Percentiles rank a stretch among this genome's conserved stretches.
These are phyloP conservation scores for Serranus cabrilla DNA, from an alignment of 2,797 vertebrate genomes.

Conservation along the genomic window DNA sequence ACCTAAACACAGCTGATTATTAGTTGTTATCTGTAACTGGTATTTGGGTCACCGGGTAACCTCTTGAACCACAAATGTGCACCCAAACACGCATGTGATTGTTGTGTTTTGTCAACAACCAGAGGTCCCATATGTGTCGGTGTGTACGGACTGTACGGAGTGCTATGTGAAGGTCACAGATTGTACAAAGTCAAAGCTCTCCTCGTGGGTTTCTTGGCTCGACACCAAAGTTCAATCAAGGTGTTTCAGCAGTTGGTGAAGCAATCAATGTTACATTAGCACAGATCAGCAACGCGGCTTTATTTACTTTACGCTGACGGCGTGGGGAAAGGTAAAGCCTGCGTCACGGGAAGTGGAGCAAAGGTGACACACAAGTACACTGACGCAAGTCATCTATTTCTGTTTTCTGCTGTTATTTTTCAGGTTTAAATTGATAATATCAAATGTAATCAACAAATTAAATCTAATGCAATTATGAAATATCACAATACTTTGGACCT, in stretches of 20 bases:
- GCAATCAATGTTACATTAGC: background rate
- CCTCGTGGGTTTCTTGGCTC: background rate
- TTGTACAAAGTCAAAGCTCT: background rate
- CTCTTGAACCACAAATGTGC: too few species aligned
- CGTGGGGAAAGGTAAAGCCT: too few species aligned
- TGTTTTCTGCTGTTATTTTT: too few species aligned
- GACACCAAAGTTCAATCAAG: background rate
- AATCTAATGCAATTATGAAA: too few species aligned
- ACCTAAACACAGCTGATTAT: too few species aligned
- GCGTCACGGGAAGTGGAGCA: too few species aligned
- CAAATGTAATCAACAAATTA: too few species aligned
- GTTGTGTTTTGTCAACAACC: constrained; percentile 30
- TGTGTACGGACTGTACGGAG: background rate
- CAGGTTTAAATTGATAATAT: too few species aligned
- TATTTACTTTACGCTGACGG: background rate
- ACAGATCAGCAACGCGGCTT: background rate
- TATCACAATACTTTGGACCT: too few species aligned
- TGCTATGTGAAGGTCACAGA: background rate
- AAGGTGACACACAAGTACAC: too few species aligned
- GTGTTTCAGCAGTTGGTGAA: background rate
- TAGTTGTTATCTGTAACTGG: too few species aligned
- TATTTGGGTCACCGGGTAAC: background rate
- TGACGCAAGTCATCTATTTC: too few species aligned
- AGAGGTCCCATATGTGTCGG: background rate
- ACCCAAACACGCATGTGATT: background rate